Base-by-base conservation (phyloP, 2,797 vertebrate species). In the Coracias cyanogaster region DNA sequence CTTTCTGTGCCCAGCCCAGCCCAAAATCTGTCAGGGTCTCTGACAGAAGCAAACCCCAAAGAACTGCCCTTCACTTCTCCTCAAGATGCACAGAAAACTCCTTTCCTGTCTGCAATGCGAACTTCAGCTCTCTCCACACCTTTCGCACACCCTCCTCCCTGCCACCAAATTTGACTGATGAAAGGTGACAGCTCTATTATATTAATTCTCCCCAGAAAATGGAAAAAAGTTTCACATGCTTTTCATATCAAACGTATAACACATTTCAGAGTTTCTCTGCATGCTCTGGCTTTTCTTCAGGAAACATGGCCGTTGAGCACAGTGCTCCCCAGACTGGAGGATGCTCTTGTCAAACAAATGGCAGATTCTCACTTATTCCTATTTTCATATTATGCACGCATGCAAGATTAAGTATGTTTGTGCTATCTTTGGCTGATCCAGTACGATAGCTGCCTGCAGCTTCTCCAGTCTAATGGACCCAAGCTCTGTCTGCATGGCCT, bases 181-280 rank as follows among this genome's bases (percentile, higher is more conserved):
- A 95, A 97, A 96, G 86, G 52, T 67, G 96, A 89, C 96, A 94
- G 93, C 79, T 92, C 91, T 78, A 94, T 96, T 96, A 92, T 73
- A 89, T 91, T 96, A 92, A 96, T 86, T 94, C 80, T 70, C 82
- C 41, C 70, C 84, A 94, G 90, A 96, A 97, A 96, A 86, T 60
- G 62, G 54, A 20, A 41, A 21, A 90, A 39, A 69, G 11, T 33
- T 71, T 96, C 3, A 4, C 70, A 84, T 58, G 60, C 62, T 81
- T 93, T 96, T 93, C 51, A 91, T 89, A 88, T 93, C 82, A 92
- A 93, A 72, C 52, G 80, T 48, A 31, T 28, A 87, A 82, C 62
- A 48, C n/a, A 37, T 83, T 86, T 89, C 78, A 78, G 77, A 82
- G 67, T 77, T 92, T 72, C 73, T 77, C 46, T 89, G 51, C 54